Base-by-base conservation (phyloP, 1,140 invertebrate genomes). In the Cherax quadricarinatus region DNA sequence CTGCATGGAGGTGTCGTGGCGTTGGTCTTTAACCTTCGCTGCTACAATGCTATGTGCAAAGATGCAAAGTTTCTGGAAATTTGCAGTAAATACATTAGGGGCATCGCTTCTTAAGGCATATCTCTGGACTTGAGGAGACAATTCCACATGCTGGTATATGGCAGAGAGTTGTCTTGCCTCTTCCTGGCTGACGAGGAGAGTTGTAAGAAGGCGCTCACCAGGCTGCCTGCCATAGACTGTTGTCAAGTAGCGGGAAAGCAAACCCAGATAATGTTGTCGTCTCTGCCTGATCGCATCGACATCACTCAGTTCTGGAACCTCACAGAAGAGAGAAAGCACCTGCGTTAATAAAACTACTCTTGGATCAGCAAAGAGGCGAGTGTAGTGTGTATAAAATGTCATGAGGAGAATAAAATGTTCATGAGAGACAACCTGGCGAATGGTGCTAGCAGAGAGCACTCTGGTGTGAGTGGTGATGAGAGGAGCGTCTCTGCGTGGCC, bases 321-420 rank as follows among this genome's bases (percentile, higher is more conserved):
- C n/a, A 12, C n/a, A 24, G 24, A 73, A 73, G 70, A 73, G 70
- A 0, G 70, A 24, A 4, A 73, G 70, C 21, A 73, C 70, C 70
- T 24, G 70, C n/a, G n/a, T 73, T 4, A 83, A 9, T 51, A 83
- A 24, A 9, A 51, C 51, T 21, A 57, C 81, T 10, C 49, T 83
- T n/a, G 81, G 51, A 51, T 83, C 81, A 7, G 81, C 81, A 48
- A 57, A 57, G 18, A 83, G 51, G 21, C 49, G 81, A 24, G 51
- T 24, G n/a, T 83, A 83, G n/a, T 57, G 51, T 12, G 21, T 83
- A 24, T 83, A 83, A 57, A 83, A 83, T 18, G 51, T 83, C 81
- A 83, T 83, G 41, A 83, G 51, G 10, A 60, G 21, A 7, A 83
- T 10, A 57, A 57, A 83, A 57, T 83, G 81, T 4, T 83, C 81